phyloP scores from a whole-genome alignment of 2,113 vertebrate species.

The Oncorhynchus kisutch region DNA sequence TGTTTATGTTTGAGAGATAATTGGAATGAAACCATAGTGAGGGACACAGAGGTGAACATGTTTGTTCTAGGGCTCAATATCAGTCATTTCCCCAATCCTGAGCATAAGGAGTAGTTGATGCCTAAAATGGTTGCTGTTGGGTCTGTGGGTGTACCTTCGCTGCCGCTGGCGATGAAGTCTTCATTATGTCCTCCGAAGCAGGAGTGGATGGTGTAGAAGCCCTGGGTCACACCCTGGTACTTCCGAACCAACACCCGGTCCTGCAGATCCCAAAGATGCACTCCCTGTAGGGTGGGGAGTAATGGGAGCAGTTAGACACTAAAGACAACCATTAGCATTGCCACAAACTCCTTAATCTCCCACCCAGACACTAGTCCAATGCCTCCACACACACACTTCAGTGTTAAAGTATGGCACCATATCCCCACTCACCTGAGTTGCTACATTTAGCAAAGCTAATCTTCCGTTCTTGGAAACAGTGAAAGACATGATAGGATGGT shows the following conservation, averaged over 20 bases:
- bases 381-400: neutral
- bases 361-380: neutral
- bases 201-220: constrained; percentile 99
- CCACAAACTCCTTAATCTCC: too few species aligned
- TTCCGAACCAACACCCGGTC: constrained; percentile 99
- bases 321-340: neutral
- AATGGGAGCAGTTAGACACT: neutral
- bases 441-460: constrained; percentile 99
- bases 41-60: too few species aligned
- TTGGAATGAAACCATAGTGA: too few species aligned
- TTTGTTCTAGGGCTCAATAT: too few species aligned
- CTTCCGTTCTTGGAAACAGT: constrained; percentile 99
- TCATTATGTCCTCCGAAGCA: constrained; percentile 99
- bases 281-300: constrained; percentile 79
- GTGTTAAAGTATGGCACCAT: too few species aligned
- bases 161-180: constrained; percentile 98
- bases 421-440: constrained; percentile 90
- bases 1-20: too few species aligned
- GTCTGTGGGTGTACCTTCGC: constrained; percentile 82
- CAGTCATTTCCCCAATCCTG: too few species aligned
- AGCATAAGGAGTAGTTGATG: too few species aligned
- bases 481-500: constrained; percentile 99
- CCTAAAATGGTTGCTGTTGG: neutral
- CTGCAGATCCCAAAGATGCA: constrained; percentile 99
- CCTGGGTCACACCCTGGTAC: constrained; percentile 99